Evolutionary conservation across 2,888 invertebrate genomes (phyloP).

Genomic region (Reticulitermes lucifugus): DNA sequence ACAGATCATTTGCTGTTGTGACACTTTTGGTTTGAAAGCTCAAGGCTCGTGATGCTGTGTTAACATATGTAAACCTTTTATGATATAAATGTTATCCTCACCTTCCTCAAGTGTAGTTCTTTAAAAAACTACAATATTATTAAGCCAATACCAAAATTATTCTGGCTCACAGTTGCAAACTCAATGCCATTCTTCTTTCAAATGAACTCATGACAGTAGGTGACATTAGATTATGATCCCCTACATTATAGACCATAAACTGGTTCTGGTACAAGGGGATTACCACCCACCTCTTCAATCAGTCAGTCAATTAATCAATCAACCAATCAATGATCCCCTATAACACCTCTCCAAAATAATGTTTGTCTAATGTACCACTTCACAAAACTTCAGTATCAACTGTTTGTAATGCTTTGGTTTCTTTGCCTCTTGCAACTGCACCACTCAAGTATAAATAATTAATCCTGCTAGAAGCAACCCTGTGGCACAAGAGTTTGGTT

Average conservation of each 20-base stretch:
- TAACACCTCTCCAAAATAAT: not conserved
- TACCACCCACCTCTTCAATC: no score
- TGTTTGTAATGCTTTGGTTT: not conserved
- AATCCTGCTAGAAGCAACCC: not conserved
- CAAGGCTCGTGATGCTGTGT: not conserved
- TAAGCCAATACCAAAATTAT: no score
- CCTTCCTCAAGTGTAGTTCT: no score
- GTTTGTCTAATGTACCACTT: not conserved
- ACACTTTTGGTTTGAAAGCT: not conserved
- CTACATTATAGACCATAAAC: no score
- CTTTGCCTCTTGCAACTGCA: conserved; percentile 9
- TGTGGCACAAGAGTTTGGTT: conserved; percentile 15
- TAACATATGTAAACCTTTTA: not conserved
- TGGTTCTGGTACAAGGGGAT: no score
- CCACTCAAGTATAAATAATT: not conserved
- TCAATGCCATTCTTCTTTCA: no score
- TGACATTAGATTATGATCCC: not conserved
- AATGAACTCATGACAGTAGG: not conserved
- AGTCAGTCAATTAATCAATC: no score
- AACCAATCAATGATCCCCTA: not conserved
- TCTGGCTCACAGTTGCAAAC: no score
- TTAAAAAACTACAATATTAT: no score
- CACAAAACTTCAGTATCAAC: not conserved
- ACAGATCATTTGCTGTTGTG: not conserved
- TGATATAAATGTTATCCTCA: no score